These are phyloP conservation scores for Spinus pinus DNA, from an alignment of 2,797 vertebrate species.

Conservation along the genomic window DNA sequence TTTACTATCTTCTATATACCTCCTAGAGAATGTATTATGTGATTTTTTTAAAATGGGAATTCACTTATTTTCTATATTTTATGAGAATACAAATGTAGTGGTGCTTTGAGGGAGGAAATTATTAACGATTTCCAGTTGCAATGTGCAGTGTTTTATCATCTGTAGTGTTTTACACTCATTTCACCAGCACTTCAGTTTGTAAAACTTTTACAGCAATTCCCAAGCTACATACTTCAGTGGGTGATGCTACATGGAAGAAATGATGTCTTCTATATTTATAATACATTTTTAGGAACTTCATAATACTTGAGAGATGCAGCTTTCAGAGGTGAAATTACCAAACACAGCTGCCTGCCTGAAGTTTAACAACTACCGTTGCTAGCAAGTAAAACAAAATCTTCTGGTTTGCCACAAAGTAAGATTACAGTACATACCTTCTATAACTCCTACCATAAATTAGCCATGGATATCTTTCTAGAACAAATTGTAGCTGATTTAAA, in stretches of 20 bases:
- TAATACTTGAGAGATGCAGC: background rate
- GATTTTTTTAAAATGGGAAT: background rate
- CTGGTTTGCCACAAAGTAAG: background rate
- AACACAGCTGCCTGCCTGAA: background rate
- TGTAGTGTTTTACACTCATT: background rate
- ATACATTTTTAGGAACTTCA: background rate
- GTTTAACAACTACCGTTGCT: background rate
- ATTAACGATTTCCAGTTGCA: background rate
- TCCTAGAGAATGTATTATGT: background rate
- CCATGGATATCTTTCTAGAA: background rate
- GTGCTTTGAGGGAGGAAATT: background rate
- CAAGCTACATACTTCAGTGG: background rate
- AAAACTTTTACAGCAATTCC: background rate
- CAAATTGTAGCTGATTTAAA: background rate
- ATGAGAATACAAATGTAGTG: background rate
- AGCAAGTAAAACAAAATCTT: background rate
- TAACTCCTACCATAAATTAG: background rate
- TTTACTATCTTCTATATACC: background rate
- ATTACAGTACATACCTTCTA: background rate
- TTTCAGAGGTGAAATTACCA: background rate
- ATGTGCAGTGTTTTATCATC: background rate
- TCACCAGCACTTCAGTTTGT: background rate
- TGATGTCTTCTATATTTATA: background rate
- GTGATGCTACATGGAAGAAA: conserved; percentile 6
- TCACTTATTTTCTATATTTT: background rate